phyloP scores from a whole-genome alignment of 2,113 vertebrate genomes.

The zebrafish (Danio rerio) region DNA sequence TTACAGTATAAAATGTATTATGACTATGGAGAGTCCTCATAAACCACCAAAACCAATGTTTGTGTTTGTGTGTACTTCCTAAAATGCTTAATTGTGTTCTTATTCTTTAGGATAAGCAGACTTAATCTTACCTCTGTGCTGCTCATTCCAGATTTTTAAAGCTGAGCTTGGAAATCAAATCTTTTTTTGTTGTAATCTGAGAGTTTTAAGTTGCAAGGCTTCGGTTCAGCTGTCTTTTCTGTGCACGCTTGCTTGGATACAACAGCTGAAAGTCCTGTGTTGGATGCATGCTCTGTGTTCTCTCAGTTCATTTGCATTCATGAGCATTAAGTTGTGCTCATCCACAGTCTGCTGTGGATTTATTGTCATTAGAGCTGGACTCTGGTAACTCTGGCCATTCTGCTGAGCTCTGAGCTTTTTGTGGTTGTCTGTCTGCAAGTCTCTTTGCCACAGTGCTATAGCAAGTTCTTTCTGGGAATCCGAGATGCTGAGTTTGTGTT shows the following conservation, averaged over 20 bases:
- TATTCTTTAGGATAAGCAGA: background rate
- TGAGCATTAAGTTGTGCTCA: conserved; percentile 46
- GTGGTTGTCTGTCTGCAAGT: conserved; percentile 38
- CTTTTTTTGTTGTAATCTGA: conserved; percentile 34
- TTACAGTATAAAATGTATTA: no score
- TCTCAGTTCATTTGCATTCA: conserved; percentile 48
- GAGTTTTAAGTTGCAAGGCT: background rate
- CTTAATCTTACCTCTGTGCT: background rate
- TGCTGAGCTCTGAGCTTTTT: conserved; percentile 12
- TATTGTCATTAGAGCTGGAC: conserved; percentile 44
- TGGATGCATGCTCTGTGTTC: conserved; percentile 19
- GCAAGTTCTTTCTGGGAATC: conserved; percentile 33
- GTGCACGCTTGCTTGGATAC: background rate
- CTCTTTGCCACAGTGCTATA: conserved; percentile 35
- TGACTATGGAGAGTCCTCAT: no score
- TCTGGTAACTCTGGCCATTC: background rate
- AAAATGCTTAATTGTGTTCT: background rate
- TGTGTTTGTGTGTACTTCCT: background rate
- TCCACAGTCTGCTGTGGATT: conserved; percentile 43
- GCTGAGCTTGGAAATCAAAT: background rate
- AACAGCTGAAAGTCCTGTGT: conserved; percentile 30
- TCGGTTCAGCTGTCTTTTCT: background rate
- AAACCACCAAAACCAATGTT: no score
- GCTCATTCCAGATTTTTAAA: background rate
- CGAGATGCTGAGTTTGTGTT: conserved; percentile 55